These are phyloP conservation scores for Nycticorax nycticorax DNA, from an alignment of 2,113 vertebrate species.

Conservation along the genomic window DNA sequence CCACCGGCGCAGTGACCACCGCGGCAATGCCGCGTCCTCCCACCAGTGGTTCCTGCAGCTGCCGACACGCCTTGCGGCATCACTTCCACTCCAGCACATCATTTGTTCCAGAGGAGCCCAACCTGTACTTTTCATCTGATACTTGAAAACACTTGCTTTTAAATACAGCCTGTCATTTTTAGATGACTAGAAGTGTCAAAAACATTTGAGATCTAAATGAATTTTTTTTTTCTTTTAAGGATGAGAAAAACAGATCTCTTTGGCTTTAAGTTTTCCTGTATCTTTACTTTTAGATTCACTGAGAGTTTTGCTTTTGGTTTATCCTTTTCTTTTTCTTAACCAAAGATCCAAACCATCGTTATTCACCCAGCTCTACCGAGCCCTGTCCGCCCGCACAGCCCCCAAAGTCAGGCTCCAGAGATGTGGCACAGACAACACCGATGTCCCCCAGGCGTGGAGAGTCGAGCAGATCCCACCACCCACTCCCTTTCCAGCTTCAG, in stretches of 20 bases:
- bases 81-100: constrained; percentile 14
- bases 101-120: constrained; percentile 3
- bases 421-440: background rate
- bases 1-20: background rate
- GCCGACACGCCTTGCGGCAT: accelerated
- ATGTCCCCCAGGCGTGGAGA: background rate
- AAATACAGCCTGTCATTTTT: constrained; percentile 41
- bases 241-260: constrained; percentile 17
- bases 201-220: constrained; percentile 14
- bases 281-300: background rate
- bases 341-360: accelerated
- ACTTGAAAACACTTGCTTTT: constrained; percentile 41
- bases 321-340: background rate
- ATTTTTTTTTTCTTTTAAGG: background rate
- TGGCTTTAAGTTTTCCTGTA: background rate
- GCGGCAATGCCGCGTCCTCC: background rate
- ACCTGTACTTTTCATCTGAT: background rate
- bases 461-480: accelerated
- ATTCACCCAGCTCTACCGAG: background rate
- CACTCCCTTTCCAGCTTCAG: background rate
- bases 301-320: background rate
- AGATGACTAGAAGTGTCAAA: constrained; percentile 28
- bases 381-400: background rate
- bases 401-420: background rate
- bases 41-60: background rate